Evolutionary conservation across 2,113 vertebrate species (phyloP).

Genomic region (Aramus guarauna): DNA sequence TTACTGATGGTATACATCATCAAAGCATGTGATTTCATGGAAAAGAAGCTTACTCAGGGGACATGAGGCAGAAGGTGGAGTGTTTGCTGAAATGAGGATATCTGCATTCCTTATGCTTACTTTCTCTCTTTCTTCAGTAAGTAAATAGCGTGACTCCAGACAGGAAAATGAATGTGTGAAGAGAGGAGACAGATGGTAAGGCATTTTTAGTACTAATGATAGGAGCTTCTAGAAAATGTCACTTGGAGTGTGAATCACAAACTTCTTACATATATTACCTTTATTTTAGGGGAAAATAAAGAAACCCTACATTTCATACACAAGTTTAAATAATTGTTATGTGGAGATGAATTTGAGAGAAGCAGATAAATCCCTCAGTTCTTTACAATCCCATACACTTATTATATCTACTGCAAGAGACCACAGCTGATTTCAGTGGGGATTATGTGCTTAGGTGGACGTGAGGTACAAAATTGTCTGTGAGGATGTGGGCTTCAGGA

Average conservation of each 20-base stretch:
- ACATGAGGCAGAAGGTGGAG: background rate
- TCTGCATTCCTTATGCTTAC: background rate
- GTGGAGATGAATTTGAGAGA: background rate
- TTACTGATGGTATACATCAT: background rate
- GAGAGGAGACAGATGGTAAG: slow-evolving; percentile 22
- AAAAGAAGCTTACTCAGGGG: background rate
- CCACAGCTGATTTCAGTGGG: background rate
- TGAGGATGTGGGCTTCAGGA: background rate
- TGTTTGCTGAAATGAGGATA: background rate
- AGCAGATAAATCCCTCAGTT: background rate
- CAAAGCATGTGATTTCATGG: background rate
- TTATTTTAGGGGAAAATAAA: background rate
- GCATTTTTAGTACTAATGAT: background rate
- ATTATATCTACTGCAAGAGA: background rate
- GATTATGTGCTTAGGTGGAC: background rate
- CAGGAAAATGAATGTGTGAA: background rate
- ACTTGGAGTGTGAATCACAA: background rate
- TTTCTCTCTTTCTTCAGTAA: background rate
- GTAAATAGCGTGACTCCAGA: background rate
- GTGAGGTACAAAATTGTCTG: background rate
- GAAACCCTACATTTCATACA: background rate
- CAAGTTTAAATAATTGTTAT: background rate
- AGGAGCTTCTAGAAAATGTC: slow-evolving; percentile 29
- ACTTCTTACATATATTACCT: background rate
- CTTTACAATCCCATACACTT: background rate